These are phyloP conservation scores for Aplochiton taeniatus DNA, from an alignment of 2,797 vertebrate genomes.

Conservation along the genomic window DNA sequence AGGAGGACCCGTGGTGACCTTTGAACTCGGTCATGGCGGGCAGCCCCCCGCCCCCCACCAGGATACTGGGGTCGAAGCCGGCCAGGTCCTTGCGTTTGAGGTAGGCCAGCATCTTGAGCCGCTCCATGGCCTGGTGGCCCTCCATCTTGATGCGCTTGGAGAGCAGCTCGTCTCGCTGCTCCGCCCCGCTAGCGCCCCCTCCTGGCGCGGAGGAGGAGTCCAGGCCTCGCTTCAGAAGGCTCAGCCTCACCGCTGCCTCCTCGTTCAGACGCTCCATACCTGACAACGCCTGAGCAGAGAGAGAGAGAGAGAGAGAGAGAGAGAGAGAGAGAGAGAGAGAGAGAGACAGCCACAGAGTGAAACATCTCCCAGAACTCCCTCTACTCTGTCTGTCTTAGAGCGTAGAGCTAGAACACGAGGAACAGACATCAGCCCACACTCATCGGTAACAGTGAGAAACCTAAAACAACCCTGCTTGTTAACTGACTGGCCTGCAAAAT, in stretches of 20 bases:
- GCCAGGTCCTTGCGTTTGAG: constrained; percentile 93
- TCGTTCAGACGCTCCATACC: constrained; percentile 94
- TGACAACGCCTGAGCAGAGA: constrained; percentile 17
- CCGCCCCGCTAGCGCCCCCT: constrained; percentile 60
- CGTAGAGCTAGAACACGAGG: no score
- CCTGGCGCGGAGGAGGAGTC: constrained; percentile 66
- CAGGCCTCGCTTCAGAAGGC: constrained; percentile 89
- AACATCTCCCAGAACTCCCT: no score
- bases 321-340: neutral
- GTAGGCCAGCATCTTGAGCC: constrained; percentile 93
- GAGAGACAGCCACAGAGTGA: neutral
- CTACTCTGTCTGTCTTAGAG: no score
- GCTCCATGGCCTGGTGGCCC: constrained; percentile 95
- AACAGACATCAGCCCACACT: no score
- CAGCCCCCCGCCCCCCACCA: constrained; percentile 54
- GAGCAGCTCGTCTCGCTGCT: constrained; percentile 86
- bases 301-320: neutral
- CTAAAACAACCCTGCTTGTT: no score
- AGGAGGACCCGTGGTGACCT: constrained; percentile 33
- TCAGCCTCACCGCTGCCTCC: constrained; percentile 86
- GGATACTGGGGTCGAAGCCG: constrained; percentile 53
- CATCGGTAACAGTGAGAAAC: no score
- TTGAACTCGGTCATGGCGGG: constrained; percentile 17
- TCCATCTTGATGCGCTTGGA: constrained; percentile 94
- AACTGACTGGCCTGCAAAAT: no score